Evolutionary conservation across 92 coral and sea anemone genomes (phyloP).

Genomic region (Phenganax marumi): DNA sequence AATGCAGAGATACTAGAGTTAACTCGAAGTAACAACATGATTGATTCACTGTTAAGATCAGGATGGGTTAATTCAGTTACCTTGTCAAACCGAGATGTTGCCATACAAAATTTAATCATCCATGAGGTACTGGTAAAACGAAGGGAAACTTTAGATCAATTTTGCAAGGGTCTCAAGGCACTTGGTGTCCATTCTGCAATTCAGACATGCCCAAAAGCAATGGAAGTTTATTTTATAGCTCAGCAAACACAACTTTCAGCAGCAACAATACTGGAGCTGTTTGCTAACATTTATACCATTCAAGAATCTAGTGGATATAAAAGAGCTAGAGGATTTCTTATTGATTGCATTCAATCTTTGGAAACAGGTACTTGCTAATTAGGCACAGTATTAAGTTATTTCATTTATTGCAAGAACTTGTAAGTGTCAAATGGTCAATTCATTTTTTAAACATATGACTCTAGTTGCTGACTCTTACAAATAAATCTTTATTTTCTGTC

Average conservation of each 20-base stretch:
- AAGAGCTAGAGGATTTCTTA: neutral
- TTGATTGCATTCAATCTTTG: neutral
- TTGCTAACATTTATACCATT: conserved; percentile 5
- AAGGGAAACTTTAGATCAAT: conserved; percentile 21
- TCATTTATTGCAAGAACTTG: neutral
- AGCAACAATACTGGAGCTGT: conserved; percentile 1
- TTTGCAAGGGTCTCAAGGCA: conserved; percentile 21
- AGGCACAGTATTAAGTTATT: too few species aligned
- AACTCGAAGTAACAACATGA: neutral
- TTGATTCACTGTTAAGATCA: neutral
- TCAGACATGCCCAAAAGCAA: conserved; percentile 10
- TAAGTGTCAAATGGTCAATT: neutral
- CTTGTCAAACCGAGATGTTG: neutral
- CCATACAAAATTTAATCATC: conserved; percentile 2
- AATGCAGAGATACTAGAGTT: neutral
- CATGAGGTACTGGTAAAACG: conserved; percentile 13
- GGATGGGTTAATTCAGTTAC: neutral
- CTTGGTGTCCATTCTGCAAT: conserved; percentile 36
- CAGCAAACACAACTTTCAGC: conserved; percentile 33
- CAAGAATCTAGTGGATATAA: neutral
- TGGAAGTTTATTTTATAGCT: conserved; percentile 8
- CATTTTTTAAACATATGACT: too few species aligned
- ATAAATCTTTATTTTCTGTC: too few species aligned
- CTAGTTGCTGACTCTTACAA: too few species aligned
- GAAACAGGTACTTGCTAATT: neutral